These are phyloP conservation scores for Pterophyllum scalare DNA, from an alignment of 2,113 vertebrate species.

Conservation along the genomic window DNA sequence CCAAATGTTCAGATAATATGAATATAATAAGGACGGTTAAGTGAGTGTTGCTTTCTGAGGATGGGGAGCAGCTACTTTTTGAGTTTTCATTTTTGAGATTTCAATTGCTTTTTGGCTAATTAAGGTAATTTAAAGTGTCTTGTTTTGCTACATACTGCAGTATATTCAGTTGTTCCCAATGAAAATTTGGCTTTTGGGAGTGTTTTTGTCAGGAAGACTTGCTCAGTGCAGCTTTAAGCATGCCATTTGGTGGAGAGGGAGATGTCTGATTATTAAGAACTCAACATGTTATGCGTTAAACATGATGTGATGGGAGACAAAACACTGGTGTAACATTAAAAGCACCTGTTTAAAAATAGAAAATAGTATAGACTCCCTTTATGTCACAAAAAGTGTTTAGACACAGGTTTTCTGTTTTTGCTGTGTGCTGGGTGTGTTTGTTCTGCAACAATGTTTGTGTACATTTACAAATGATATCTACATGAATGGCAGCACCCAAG, in stretches of 20 bases:
- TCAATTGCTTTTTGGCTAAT: constrained; percentile 4
- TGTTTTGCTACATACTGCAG: not conserved
- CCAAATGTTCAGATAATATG: not conserved
- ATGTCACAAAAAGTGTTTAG: not conserved
- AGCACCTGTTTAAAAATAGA: not conserved
- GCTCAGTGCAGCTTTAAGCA: not conserved
- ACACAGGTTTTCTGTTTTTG: not conserved
- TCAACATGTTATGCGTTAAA: not conserved
- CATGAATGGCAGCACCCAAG: not conserved
- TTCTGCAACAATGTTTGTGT: not conserved
- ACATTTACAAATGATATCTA: not conserved
- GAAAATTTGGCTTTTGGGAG: not conserved
- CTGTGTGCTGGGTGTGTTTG: not conserved
- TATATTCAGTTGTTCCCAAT: not conserved
- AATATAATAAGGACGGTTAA: not conserved
- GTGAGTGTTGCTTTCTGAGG: not conserved
- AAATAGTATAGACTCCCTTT: too few relatives aligned
- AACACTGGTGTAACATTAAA: not conserved
- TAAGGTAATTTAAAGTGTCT: not conserved
- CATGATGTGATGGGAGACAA: not conserved
- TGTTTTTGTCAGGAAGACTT: not conserved
- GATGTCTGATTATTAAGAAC: not conserved
- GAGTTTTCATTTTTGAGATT: constrained; percentile 11
- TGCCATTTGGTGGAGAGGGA: not conserved
- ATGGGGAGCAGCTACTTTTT: not conserved